These are phyloP conservation scores for Sebastes ruberrimus DNA, from an alignment of 2,797 vertebrate species.

Conservation along the genomic window DNA sequence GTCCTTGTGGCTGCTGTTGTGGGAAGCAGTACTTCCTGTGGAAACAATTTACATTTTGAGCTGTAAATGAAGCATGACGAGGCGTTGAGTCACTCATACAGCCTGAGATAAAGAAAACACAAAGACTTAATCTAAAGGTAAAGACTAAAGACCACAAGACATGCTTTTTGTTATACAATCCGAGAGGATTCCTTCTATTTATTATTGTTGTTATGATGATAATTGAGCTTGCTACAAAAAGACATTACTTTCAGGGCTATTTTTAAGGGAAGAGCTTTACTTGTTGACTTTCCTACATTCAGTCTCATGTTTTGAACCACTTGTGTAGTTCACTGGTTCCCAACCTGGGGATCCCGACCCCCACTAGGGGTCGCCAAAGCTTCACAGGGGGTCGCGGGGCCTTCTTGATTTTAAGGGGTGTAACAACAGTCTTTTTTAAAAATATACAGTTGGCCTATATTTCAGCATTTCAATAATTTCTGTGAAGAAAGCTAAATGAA, in stretches of 20 bases:
- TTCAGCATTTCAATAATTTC: too few species aligned
- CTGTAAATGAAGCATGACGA: conserved; percentile 38
- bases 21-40: conserved; percentile 91
- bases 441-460: too few species aligned
- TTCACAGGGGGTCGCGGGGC: too few species aligned
- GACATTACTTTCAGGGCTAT: neutral
- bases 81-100: neutral
- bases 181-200: neutral
- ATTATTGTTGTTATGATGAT: neutral
- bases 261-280: neutral
- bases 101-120: neutral
- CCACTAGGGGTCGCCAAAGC: too few species aligned
- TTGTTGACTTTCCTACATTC: neutral
- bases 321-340: neutral
- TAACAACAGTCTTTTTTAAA: too few species aligned
- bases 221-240: neutral
- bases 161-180: neutral
- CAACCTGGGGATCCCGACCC: too few species aligned
- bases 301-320: neutral
- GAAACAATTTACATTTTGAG: conserved; percentile 57
- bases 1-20: conserved; percentile 90
- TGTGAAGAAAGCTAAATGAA: too few species aligned
- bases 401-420: too few species aligned
- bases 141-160: neutral
- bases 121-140: neutral